Evolutionary conservation across 2,113 vertebrate genomes (phyloP).

Genomic region (Puma concolor): DNA sequence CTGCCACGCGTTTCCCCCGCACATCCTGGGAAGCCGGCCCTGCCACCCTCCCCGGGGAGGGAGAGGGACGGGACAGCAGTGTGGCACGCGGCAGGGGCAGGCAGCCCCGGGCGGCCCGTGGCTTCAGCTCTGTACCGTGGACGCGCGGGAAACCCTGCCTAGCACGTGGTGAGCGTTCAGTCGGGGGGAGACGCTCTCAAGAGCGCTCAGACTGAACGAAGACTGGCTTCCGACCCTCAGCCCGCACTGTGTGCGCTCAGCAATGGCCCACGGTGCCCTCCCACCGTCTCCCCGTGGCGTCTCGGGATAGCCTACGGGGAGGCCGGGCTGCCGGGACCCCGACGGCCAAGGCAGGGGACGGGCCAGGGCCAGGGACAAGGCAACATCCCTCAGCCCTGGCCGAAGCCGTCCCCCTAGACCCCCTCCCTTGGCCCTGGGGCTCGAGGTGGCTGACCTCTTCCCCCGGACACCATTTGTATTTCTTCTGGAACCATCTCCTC

Average conservation of each 20-base stretch:
- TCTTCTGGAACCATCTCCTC: neutral
- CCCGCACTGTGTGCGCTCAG: neutral
- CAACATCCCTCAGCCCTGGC: too few relatives aligned
- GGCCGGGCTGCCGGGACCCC: neutral
- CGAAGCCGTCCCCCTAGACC: neutral
- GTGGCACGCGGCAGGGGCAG: neutral
- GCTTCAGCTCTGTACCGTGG: neutral
- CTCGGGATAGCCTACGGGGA: neutral
- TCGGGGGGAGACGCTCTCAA: neutral
- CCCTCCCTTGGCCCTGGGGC: neutral
- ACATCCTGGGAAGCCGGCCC: neutral
- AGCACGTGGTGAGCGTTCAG: neutral
- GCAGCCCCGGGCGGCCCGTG: neutral
- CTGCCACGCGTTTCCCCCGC: too few relatives aligned
- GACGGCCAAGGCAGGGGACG: neutral
- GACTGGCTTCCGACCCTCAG: neutral
- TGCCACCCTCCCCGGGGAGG: neutral
- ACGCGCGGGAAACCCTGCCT: rapidly evolving
- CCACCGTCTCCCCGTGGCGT: neutral
- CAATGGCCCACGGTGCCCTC: neutral
- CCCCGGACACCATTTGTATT: neutral
- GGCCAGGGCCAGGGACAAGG: neutral
- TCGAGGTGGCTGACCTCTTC: neutral
- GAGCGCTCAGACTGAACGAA: neutral
- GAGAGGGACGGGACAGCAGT: neutral